A percentile compares a stretch with the other conserved stretches of the same genome.
These are phyloP conservation scores for Nerophis lumbriciformis DNA, from an alignment of 2,113 vertebrate genomes.

Conservation along the genomic window DNA sequence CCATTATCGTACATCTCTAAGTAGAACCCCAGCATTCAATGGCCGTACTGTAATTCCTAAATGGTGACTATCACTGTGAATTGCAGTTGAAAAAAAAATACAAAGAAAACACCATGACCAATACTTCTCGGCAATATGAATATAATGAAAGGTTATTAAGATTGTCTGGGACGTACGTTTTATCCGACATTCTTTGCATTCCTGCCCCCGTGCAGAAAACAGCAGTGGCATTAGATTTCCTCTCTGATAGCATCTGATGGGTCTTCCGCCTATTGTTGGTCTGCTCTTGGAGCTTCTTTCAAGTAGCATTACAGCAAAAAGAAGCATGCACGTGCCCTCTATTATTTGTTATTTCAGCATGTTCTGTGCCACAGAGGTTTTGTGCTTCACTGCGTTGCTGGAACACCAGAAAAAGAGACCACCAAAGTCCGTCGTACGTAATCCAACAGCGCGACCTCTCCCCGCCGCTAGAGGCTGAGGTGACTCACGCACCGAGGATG, in stretches of 20 bases:
- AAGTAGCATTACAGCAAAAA: constrained; percentile 33
- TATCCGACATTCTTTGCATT: constrained; percentile 67
- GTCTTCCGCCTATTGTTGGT: constrained; percentile 37
- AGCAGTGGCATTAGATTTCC: constrained; percentile 37
- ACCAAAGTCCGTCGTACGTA: no score
- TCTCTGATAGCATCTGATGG: constrained; percentile 30
- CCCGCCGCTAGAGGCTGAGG: constrained; percentile 4
- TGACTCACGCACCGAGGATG: constrained; percentile 6
- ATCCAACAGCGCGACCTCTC: neutral
- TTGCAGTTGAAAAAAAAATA: neutral
- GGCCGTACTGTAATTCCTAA: no score
- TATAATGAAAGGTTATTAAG: constrained; percentile 38
- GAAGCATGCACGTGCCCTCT: constrained; percentile 37
- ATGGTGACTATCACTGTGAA: no score
- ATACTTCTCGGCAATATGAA: neutral
- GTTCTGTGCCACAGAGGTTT: no score
- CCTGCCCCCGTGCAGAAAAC: constrained; percentile 47
- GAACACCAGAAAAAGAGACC: no score
- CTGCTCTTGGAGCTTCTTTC: constrained; percentile 33
- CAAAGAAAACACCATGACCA: neutral
- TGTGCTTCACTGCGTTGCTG: no score
- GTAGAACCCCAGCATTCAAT: no score
- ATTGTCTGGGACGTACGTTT: constrained; percentile 23
- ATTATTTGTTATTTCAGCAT: neutral
- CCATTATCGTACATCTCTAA: no score